These are phyloP conservation scores for Sinocyclocheilus grahami DNA, from an alignment of 2,113 vertebrate species.

Conservation along the genomic window DNA sequence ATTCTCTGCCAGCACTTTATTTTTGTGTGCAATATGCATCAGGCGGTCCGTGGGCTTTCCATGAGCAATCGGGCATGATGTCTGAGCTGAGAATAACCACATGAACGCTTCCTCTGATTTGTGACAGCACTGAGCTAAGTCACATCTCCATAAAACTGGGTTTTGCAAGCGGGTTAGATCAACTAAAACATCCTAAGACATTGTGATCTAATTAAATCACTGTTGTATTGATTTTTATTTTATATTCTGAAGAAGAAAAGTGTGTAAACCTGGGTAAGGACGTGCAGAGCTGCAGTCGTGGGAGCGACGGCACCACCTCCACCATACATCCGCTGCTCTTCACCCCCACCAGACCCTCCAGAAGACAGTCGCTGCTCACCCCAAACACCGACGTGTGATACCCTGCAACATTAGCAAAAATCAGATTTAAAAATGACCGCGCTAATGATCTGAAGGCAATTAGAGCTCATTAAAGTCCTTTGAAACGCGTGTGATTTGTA, in stretches of 20 bases:
- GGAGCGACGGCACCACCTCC: conserved; percentile 90
- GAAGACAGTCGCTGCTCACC: conserved; percentile 92
- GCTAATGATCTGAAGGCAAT: conserved; percentile 16
- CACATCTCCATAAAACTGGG: conserved; percentile 1
- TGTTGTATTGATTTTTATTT: background rate
- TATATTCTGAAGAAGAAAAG: background rate
- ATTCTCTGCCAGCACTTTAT: background rate
- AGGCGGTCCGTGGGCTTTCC: conserved; percentile 22
- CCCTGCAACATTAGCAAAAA: conserved; percentile 70
- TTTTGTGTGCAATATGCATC: conserved; percentile 17
- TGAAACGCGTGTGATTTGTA: conserved; percentile 2
- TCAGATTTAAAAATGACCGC: background rate
- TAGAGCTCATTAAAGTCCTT: conserved; percentile 31
- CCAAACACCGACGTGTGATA: conserved; percentile 96
- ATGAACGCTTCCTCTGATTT: background rate
- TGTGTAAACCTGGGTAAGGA: conserved; percentile 85
- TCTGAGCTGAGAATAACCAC: conserved; percentile 21
- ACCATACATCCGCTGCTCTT: conserved; percentile 88
- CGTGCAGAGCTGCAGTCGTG: conserved; percentile 93
- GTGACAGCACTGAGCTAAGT: background rate
- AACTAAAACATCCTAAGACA: background rate
- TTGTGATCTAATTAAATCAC: background rate
- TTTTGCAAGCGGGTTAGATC: background rate
- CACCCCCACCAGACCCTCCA: conserved; percentile 83
- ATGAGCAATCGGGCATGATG: conserved; percentile 2